Evolutionary conservation across 1,140 invertebrate species (phyloP).

Genomic region (Brachionus koreanus): DNA sequence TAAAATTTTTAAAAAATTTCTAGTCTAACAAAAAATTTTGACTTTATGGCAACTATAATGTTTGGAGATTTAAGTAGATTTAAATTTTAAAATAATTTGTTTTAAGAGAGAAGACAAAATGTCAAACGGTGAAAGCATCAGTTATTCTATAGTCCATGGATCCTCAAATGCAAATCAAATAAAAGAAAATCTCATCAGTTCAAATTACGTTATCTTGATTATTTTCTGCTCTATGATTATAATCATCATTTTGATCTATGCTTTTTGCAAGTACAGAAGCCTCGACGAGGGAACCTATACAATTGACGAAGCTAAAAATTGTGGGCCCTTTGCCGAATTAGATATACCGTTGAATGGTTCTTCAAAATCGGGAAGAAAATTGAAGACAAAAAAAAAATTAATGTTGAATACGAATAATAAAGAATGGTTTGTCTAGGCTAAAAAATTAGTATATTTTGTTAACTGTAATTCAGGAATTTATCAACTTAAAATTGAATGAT

Average conservation of each 20-base stretch:
- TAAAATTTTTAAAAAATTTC: not conserved
- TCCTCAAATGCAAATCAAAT: not conserved
- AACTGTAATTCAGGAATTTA: not conserved
- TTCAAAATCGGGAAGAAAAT: not conserved
- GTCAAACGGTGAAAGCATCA: not conserved
- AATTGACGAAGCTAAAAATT: constrained; percentile 72
- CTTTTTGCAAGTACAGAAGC: constrained; percentile 82
- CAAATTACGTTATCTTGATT: not conserved
- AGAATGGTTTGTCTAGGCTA: constrained; percentile 27
- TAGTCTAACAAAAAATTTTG: not conserved
- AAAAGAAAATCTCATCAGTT: not conserved
- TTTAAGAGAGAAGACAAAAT: not conserved
- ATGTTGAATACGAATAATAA: constrained; percentile 20
- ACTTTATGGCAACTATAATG: not conserved
- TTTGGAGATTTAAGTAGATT: not conserved
- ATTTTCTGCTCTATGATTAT: not conserved
- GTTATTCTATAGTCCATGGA: not conserved
- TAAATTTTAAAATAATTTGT: not conserved
- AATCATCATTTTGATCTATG: constrained; percentile 73
- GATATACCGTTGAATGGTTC: constrained; percentile 9
- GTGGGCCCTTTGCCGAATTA: constrained; percentile 46
- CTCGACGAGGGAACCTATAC: constrained; percentile 81
- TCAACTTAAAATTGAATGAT: not conserved
- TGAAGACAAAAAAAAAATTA: not conserved
- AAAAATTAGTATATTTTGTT: not conserved